Base-by-base conservation (phyloP, 2,797 vertebrate genomes). In the Scomberomorus guttatus region DNA sequence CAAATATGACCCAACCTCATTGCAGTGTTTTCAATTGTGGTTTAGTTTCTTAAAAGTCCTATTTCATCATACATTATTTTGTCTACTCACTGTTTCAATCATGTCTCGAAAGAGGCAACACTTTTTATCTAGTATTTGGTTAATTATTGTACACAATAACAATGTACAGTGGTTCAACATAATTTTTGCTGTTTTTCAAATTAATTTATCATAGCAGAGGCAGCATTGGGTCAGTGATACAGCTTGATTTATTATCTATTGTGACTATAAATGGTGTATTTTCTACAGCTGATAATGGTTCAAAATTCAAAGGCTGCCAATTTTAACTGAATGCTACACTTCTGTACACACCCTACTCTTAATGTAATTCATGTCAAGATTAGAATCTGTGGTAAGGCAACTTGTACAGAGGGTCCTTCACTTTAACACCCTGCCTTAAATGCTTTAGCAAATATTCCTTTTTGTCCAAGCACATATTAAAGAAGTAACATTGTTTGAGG, bases 361-460 rank as follows among this genome's bases (percentile, higher is more conserved):
- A 90, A 85, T 89, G 81, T 86, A 85, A 89, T 88, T 80, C 72
- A 84, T 84, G 84, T 89, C 54, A 20, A 87, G 82, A 91, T 90
- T 89, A 79, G 5, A 64, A 85, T 81, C 82, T 80, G 44, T 64
- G 77, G 46, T 79, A 34, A 69, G 48, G 39, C 59, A 72, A 76
- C 52, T 66, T 77, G 54, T 72, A 75, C 69, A 85, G 75, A 77
- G 44, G 52, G 64, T 67, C 58, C 55, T 80, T 55, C n/a, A 64
- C 72, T 32, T 77, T 77, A 55, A 79, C 77, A 70, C 85, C 82
- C 61, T 71, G 78, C 24, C 13, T 52, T 88, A 82, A 88, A 70
- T 80, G 75, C 83, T 60, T 71, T 27, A 52, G 80, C 81, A 90
- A 88, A 88, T 82, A 86, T 78, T 74, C 75, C 62, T 60, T 37